Conservation (phyloP, 2,113 vertebrate species). For the Oreochromis tanganicae region DNA sequence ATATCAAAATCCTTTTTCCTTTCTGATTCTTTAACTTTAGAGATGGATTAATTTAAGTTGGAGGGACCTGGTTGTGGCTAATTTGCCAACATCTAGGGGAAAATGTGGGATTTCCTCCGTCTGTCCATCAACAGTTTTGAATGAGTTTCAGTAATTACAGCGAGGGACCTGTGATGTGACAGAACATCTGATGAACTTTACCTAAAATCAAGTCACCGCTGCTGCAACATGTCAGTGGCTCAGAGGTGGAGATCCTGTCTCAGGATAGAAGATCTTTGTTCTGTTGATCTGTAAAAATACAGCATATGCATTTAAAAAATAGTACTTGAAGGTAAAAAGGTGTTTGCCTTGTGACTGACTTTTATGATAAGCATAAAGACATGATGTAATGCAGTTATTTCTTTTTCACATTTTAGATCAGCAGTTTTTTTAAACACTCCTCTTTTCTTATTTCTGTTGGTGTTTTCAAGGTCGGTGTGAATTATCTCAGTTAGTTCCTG, state of each 20-base stretch:
- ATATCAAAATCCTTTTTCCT: background rate
- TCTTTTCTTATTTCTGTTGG: background rate
- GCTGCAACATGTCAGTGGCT: background rate
- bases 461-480: background rate
- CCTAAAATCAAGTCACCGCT: background rate
- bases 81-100: background rate
- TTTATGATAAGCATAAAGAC: background rate
- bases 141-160: background rate
- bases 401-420: background rate
- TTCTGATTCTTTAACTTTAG: background rate
- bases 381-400: background rate
- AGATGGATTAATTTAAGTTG: background rate
- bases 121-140: background rate
- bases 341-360: background rate
- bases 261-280: background rate
- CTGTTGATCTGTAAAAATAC: background rate
- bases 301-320: background rate
- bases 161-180: background rate
- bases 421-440: fast-evolving
- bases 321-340: background rate
- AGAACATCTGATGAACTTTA: background rate
- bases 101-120: background rate
- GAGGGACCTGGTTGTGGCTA: background rate
- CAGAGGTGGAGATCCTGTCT: no score
- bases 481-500: background rate